A percentile compares a stretch with the other conserved stretches of the same genome.
phyloP scores from a whole-genome alignment of 1,140 invertebrate species.

The Thaumetopoea pityocampa region DNA sequence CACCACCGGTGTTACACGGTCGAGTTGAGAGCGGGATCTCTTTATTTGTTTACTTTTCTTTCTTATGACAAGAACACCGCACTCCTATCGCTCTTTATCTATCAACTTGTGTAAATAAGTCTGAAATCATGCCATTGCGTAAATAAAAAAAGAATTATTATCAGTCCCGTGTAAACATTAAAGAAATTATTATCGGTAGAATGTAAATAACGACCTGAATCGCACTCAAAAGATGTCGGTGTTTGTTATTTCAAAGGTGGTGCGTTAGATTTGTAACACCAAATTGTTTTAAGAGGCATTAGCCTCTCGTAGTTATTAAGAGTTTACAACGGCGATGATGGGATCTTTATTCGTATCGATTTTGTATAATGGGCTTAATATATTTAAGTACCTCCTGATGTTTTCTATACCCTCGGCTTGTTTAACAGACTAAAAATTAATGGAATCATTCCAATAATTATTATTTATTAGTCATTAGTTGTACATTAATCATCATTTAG shows the following conservation, averaged over 20 bases:
- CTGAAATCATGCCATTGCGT: conserved; percentile 51
- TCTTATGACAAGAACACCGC: conserved; percentile 61
- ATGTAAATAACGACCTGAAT: conserved; percentile 49
- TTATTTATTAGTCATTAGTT: too few relatives aligned
- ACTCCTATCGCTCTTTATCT: conserved; percentile 62
- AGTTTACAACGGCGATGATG: too few relatives aligned
- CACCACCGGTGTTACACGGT: conserved; percentile 63
- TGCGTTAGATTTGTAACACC: too few relatives aligned
- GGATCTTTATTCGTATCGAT: too few relatives aligned
- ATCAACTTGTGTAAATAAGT: conserved; percentile 64
- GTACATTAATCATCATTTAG: too few relatives aligned
- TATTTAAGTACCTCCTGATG: too few relatives aligned
- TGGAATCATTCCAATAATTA: too few relatives aligned
- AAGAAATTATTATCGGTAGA: conserved; percentile 48
- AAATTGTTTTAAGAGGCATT: too few relatives aligned
- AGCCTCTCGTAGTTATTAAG: too few relatives aligned
- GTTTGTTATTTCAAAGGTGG: conserved; percentile 9
- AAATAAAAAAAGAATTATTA: conserved; percentile 68
- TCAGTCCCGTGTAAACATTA: conserved; percentile 51
- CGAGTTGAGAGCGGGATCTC: conserved; percentile 46
- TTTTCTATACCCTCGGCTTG: too few relatives aligned
- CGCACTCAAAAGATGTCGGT: conserved; percentile 17
- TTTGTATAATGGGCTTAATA: too few relatives aligned
- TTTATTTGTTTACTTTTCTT: conserved; percentile 67
- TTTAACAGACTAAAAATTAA: too few relatives aligned